Conservation (phyloP, 2,888 invertebrate genomes). For the Acanthosoma haemorrhoidale region DNA sequence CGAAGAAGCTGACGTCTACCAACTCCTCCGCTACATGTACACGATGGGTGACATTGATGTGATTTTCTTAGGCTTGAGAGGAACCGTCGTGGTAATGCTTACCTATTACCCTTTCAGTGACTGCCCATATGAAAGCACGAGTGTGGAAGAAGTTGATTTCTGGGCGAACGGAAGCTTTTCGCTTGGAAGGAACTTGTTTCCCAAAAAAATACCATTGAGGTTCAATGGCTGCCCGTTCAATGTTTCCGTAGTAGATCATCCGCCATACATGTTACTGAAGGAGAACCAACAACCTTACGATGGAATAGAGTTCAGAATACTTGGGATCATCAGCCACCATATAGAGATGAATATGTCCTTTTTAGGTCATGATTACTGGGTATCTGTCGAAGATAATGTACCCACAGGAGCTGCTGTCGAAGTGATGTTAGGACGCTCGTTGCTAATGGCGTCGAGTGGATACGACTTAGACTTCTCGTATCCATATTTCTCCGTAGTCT, state of each 20-base stretch:
- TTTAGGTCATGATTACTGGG: too few species aligned
- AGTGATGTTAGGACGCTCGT: not conserved
- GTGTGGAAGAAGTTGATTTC: not conserved
- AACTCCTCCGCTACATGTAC: not conserved
- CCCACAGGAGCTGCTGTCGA: not conserved
- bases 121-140: not conserved
- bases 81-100: not conserved
- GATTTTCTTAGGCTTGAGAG: not conserved
- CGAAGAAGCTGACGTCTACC: not conserved
- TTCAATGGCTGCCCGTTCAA: not conserved
- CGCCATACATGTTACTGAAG: not conserved
- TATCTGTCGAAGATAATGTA: too few species aligned
- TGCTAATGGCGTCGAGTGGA: not conserved
- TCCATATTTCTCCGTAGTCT: not conserved
- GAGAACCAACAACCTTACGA: not conserved
- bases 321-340: not conserved
- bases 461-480: not conserved
- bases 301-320: not conserved
- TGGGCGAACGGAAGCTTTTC: not conserved
- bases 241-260: not conserved
- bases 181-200: not conserved
- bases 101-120: not conserved
- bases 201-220: not conserved
- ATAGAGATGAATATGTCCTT: not conserved
- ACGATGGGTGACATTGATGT: not conserved